These are phyloP conservation scores for Gastrophysa polygoni DNA, from an alignment of 2,888 invertebrate species.

Conservation along the genomic window DNA sequence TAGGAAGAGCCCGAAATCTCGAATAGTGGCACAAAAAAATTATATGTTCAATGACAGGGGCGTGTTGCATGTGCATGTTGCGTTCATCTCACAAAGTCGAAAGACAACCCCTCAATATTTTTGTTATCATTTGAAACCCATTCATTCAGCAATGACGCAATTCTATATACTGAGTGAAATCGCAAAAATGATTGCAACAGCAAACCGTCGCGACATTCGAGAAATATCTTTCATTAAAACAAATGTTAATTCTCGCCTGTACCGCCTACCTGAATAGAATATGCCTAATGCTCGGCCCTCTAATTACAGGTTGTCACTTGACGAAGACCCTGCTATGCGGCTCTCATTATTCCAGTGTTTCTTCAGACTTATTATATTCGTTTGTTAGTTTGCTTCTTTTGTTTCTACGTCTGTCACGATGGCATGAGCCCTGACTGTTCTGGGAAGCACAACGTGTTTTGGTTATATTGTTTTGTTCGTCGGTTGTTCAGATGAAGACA, in stretches of 20 bases:
- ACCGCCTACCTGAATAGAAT: slow-evolving; percentile 44
- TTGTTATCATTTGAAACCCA: too few species aligned
- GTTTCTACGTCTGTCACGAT: slow-evolving; percentile 2
- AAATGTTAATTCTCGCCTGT: slow-evolving; percentile 1
- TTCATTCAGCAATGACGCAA: too few species aligned
- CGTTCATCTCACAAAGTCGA: too few species aligned
- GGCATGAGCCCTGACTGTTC: not conserved
- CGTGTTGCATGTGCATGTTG: too few species aligned
- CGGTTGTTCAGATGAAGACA: not conserved
- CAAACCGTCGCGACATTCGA: not conserved
- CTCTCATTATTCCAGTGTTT: slow-evolving; percentile 49
- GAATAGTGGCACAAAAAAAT: too few species aligned
- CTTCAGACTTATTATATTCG: slow-evolving; percentile 30
- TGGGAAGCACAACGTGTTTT: not conserved
- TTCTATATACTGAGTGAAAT: not conserved
- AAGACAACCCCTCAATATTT: too few species aligned
- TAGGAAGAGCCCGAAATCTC: too few species aligned
- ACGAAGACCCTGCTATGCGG: slow-evolving; percentile 45
- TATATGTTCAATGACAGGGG: too few species aligned
- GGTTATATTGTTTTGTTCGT: not conserved
- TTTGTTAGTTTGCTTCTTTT: not conserved
- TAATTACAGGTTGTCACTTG: slow-evolving; percentile 56
- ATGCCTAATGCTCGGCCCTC: slow-evolving; percentile 49
- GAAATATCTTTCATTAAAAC: slow-evolving; percentile 4
- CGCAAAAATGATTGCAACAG: not conserved